A percentile compares a stretch with the other conserved stretches of the same genome.
phyloP scores from a whole-genome alignment of 2,113 vertebrate genomes.

The Sylvia atricapilla region DNA sequence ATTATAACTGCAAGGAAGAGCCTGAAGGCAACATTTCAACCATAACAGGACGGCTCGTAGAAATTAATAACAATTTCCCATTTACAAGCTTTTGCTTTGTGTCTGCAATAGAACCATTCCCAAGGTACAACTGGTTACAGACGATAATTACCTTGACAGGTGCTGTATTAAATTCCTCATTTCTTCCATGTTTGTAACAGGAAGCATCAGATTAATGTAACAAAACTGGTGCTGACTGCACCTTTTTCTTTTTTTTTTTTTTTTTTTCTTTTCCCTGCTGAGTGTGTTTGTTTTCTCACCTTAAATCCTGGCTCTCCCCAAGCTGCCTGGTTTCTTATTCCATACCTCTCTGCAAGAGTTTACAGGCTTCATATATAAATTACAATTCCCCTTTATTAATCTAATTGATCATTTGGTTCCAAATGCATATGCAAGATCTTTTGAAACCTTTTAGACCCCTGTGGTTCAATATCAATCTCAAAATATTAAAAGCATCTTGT shows the following conservation, averaged over 20 bases:
- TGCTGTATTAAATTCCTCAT: slow-evolving; percentile 3
- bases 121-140: slow-evolving; percentile 1
- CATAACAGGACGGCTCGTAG: not conserved
- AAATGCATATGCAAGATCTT: slow-evolving; percentile 72
- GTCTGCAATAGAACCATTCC: not conserved
- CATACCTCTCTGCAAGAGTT: slow-evolving; percentile 37
- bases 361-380: slow-evolving; percentile 66
- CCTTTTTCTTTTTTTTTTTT: not conserved
- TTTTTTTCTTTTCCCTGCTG: not conserved
- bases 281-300: slow-evolving; percentile 28
- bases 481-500: slow-evolving; percentile 80
- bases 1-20: slow-evolving; percentile 38
- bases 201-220: not conserved
- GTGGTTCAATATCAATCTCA: slow-evolving; percentile 76
- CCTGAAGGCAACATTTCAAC: slow-evolving; percentile 42
- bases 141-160: slow-evolving; percentile 4
- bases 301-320: not conserved
- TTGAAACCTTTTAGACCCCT: slow-evolving; percentile 73
- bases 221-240: not conserved
- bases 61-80: slow-evolving; percentile 45
- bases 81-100: slow-evolving; percentile 26
- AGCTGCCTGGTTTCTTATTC: slow-evolving; percentile 11
- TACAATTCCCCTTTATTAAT: slow-evolving; percentile 73
- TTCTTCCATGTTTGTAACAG: slow-evolving; percentile 3
- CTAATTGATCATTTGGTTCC: slow-evolving; percentile 74